These are phyloP conservation scores for Elephas maximus DNA, from an alignment of 2,113 vertebrate species.

Conservation along the genomic window DNA sequence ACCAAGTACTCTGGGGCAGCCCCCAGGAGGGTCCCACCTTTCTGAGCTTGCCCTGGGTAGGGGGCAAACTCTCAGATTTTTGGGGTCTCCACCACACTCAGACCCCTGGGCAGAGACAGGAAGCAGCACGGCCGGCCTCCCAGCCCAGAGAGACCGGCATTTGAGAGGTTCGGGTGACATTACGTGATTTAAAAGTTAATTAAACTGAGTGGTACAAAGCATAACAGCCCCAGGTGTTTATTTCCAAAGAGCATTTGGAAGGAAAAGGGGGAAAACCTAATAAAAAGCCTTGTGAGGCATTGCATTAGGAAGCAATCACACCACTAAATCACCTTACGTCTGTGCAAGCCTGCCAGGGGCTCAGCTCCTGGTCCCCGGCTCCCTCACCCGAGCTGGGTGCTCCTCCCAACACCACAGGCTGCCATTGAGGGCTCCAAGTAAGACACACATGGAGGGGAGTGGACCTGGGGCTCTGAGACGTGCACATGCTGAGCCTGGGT, in stretches of 20 bases:
- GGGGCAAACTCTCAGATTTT: too few species aligned
- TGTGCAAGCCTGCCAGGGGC: not conserved
- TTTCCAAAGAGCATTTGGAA: constrained; percentile 84
- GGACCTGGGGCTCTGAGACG: not conserved
- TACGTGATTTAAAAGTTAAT: constrained; percentile 90
- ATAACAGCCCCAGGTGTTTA: constrained; percentile 86
- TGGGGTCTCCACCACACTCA: not conserved
- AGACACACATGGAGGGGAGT: not conserved
- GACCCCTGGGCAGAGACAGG: not conserved
- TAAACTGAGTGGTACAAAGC: constrained; percentile 83
- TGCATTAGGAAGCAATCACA: constrained; percentile 86
- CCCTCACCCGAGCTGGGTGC: constrained; percentile 10
- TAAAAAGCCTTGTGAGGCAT: constrained; percentile 80
- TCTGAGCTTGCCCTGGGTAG: too few species aligned
- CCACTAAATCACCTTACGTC: constrained; percentile 81
- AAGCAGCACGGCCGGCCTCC: not conserved
- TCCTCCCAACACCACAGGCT: constrained; percentile 52
- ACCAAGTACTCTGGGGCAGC: not conserved
- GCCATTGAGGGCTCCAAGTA: constrained; percentile 60
- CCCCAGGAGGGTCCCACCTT: too few species aligned
- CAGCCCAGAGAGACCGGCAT: not conserved
- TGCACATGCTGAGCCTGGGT: not conserved
- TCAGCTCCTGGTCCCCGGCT: constrained; percentile 66
- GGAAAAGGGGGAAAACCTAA: constrained; percentile 83
- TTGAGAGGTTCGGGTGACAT: constrained; percentile 78